A percentile compares a stretch with the other conserved stretches of the same genome.
Evolutionary conservation across 2,113 vertebrate species (phyloP).

Genomic region (Ifrita kowaldi): DNA sequence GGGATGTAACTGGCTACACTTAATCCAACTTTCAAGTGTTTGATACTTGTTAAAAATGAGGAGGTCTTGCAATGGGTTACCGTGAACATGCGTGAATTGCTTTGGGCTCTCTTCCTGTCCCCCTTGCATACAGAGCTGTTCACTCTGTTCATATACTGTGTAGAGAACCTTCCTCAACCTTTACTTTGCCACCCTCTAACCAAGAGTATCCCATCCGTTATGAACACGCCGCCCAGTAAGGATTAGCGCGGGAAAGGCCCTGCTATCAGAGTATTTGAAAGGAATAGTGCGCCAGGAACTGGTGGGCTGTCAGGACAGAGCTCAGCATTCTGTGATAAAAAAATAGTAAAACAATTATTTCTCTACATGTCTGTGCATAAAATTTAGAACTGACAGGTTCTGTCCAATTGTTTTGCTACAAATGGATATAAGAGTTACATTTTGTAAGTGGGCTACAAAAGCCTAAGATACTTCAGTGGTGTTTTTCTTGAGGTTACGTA

Average conservation of each 20-base stretch:
- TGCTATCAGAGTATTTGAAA: neutral
- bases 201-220: neutral
- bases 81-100: fast-evolving
- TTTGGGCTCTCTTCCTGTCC: neutral
- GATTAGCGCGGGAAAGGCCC: neutral
- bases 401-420: neutral
- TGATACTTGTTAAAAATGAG: neutral
- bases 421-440: neutral
- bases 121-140: neutral
- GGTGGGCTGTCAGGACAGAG: neutral
- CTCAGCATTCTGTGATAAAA: neutral
- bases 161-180: neutral
- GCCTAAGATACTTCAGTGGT: neutral
- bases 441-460: neutral
- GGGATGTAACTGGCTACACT: neutral
- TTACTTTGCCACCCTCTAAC: neutral
- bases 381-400: neutral
- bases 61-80: neutral
- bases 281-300: neutral
- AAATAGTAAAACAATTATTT: neutral
- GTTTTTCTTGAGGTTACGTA: neutral
- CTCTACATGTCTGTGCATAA: neutral
- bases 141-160: neutral
- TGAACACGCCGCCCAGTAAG: neutral
- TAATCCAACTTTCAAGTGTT: neutral